Evolutionary conservation across 1,140 invertebrate species (phyloP).

Genomic region (Melanaphis sacchari): DNA sequence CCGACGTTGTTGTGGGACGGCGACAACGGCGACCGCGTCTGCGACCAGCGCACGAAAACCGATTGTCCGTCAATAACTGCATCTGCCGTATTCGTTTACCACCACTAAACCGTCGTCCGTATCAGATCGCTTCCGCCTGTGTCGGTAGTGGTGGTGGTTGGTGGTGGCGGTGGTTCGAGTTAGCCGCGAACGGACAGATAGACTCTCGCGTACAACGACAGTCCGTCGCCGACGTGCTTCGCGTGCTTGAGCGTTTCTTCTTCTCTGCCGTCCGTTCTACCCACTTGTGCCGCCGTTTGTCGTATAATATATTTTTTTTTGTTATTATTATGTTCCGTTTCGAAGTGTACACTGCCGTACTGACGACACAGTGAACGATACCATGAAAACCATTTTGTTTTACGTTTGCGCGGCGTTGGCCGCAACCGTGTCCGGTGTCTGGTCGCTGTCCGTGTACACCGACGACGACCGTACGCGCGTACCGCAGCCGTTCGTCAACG

Average conservation of each 20-base stretch:
- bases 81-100: background rate
- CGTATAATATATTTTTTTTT: background rate
- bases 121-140: background rate
- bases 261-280: background rate
- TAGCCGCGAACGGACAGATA: background rate
- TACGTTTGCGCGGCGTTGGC: conserved; percentile 9
- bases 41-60: background rate
- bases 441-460: conserved; percentile 28
- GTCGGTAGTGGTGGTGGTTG: too few relatives aligned
- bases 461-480: background rate
- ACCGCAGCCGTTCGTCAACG: background rate
- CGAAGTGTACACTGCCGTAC: background rate
- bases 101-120: background rate
- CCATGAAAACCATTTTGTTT: conserved; percentile 6
- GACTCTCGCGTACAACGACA: background rate
- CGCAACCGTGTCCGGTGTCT: background rate
- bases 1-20: background rate
- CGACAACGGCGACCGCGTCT: background rate
- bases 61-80: background rate
- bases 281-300: background rate
- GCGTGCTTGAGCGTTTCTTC: too few relatives aligned
- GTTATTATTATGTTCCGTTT: conserved; percentile 13
- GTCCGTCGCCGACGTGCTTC: background rate
- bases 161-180: background rate
- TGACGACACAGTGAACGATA: background rate